Evolutionary conservation across 2,113 vertebrate genomes (phyloP).

Genomic region (Melanocharis versteri): DNA sequence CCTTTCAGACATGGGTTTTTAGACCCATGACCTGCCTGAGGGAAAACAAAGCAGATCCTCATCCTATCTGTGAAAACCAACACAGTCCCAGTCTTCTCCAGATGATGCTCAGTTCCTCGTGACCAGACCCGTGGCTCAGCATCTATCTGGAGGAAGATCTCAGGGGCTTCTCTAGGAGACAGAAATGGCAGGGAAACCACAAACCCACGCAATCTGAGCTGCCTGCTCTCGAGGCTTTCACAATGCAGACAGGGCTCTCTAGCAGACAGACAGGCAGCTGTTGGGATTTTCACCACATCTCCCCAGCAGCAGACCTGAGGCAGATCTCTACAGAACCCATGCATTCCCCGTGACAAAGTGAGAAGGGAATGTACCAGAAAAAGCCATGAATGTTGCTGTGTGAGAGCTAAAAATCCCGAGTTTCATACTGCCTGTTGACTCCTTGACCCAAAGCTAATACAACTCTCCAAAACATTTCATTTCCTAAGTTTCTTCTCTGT

Average conservation of each 20-base stretch:
- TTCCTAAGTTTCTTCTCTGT: neutral
- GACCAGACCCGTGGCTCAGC: neutral
- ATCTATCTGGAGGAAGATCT: neutral
- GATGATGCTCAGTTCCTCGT: rapidly evolving
- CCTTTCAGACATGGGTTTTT: neutral
- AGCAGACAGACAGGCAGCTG: neutral
- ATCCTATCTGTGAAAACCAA: neutral
- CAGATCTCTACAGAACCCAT: neutral
- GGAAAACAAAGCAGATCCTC: neutral
- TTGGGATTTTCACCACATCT: neutral
- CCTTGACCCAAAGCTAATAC: neutral
- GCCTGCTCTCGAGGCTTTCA: neutral
- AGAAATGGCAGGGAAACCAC: neutral
- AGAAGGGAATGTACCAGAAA: neutral
- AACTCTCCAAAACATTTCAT: neutral
- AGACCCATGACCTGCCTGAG: neutral
- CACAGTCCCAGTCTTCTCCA: neutral
- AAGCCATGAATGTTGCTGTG: neutral
- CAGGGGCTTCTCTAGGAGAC: neutral
- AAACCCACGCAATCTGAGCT: neutral
- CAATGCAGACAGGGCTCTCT: rapidly evolving
- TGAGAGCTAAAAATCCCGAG: neutral
- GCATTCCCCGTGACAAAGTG: neutral
- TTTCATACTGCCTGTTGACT: neutral
- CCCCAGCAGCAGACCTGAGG: neutral